Base-by-base conservation (phyloP, 2,797 vertebrate species). In the Neostethus bicornis region DNA sequence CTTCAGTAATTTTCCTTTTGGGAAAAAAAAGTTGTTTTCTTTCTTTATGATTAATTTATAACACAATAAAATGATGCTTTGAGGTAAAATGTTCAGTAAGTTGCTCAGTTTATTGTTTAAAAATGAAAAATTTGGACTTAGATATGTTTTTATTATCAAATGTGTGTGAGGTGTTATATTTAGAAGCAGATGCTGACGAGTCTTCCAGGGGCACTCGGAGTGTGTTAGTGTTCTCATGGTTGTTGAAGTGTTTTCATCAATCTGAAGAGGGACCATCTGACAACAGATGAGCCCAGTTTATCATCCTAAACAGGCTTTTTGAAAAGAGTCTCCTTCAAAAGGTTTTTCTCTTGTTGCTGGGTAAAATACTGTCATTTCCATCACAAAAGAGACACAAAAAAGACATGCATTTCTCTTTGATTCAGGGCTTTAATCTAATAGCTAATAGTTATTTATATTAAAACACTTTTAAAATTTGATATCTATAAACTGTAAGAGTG, bases 221-320 rank as follows among this genome's bases (percentile, higher is more conserved):
- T 25, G 16, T 32, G 13, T 42, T 7, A 39, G 42, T 2, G 51
- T 51, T 87, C 19, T 67, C 80, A 72, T 85, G 81, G 72, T 14
- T 42, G 85, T 69, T 58, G 21, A 19, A 82, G 70, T 79, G 84
- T 79, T 84, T 83, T 63, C 69, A 35, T 66, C 47, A 12, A 31
- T 48, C 35, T 51, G 51, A 47, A 14, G 14, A 5, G 21, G 4
- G 37, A 50, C 42, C 19, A 20, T 53, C 59, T 1, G 25, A 64
- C 19, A 4, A 51, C 38, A 72, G 63, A 71, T 44, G 66, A 70
- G 70, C 51, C 41, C 51, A 12, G 52, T 77, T 73, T 66, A 66
- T 61, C 75, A 80, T 75, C 61, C 61, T 66, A 70, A 58, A 79
- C 26, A 45, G 6, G 65, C 28, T 10, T 28, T 37, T 70, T 75